Percentiles rank a stretch among this genome's conserved stretches.
Evolutionary conservation across 2,113 vertebrate species (phyloP).

Genomic region (Thunnus maccoyii): DNA sequence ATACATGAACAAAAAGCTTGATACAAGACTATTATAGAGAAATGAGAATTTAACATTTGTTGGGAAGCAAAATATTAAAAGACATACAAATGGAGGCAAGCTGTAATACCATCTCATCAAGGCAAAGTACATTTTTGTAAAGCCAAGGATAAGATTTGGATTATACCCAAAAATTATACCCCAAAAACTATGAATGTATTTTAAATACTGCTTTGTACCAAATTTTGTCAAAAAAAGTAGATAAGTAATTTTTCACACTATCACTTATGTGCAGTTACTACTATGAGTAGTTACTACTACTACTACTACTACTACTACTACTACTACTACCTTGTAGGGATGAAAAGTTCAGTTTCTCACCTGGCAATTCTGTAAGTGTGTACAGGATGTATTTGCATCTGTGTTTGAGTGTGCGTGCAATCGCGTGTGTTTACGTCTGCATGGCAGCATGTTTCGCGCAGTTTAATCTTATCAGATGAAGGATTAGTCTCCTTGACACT

Average conservation of each 20-base stretch:
- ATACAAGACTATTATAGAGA: not conserved
- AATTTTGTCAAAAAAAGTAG: not conserved
- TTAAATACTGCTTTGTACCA: not conserved
- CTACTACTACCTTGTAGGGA: not conserved
- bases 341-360: not conserved
- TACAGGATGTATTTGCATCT: not conserved
- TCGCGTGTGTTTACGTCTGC: constrained; percentile 17
- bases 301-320: too few species aligned
- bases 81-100: not conserved
- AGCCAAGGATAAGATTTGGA: not conserved
- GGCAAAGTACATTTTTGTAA: not conserved
- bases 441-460: constrained; percentile 14
- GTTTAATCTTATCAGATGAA: constrained; percentile 59
- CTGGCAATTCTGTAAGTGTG: not conserved
- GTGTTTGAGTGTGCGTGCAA: constrained; percentile 19
- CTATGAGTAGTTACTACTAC: not conserved
- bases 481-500: constrained; percentile 47
- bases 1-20: not conserved
- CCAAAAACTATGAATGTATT: not conserved
- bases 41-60: not conserved
- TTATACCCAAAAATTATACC: too few species aligned
- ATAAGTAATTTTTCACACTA: not conserved
- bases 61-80: not conserved
- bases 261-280: not conserved
- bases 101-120: not conserved